These are phyloP conservation scores for Lasius fuliginosus DNA, from an alignment of 2,888 invertebrate species.

Conservation along the genomic window DNA sequence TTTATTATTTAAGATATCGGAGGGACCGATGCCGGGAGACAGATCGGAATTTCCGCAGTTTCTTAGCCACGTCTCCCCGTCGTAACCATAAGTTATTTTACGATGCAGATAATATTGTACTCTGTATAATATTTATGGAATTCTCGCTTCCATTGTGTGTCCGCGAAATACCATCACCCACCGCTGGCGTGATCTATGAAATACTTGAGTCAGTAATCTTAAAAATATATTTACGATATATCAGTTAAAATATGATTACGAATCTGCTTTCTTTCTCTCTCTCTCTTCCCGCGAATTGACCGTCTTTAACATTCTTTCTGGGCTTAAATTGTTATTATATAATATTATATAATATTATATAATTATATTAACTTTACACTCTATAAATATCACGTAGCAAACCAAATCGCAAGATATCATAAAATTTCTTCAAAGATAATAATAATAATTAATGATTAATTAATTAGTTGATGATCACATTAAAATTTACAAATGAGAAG, in stretches of 20 bases:
- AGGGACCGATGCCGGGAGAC: constrained; percentile 27
- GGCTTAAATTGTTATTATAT: not conserved
- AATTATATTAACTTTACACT: not conserved
- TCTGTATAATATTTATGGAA: constrained; percentile 52
- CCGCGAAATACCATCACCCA: constrained; percentile 34
- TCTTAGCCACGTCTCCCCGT: constrained; percentile 46
- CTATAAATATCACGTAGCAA: not conserved
- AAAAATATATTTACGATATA: constrained; percentile 41
- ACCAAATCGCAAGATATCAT: not conserved
- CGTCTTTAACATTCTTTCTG: not conserved
- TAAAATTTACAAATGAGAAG: not conserved
- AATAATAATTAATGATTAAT: not conserved
- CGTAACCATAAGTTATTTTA: constrained; percentile 53
- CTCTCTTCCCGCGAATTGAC: not conserved
- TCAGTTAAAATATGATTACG: constrained; percentile 39
- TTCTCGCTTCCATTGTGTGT: constrained; percentile 42
- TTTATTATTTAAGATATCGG: constrained; percentile 51
- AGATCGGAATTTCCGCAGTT: constrained; percentile 49
- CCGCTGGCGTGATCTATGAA: constrained; percentile 10
- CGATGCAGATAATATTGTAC: constrained; percentile 47
- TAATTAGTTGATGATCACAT: not conserved
- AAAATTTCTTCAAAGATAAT: not conserved
- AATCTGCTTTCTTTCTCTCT: not conserved
- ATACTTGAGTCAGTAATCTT: constrained; percentile 46
- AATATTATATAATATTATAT: not conserved